These are phyloP conservation scores for Belgica antarctica DNA, from an alignment of 2,888 invertebrate species.

Conservation along the genomic window DNA sequence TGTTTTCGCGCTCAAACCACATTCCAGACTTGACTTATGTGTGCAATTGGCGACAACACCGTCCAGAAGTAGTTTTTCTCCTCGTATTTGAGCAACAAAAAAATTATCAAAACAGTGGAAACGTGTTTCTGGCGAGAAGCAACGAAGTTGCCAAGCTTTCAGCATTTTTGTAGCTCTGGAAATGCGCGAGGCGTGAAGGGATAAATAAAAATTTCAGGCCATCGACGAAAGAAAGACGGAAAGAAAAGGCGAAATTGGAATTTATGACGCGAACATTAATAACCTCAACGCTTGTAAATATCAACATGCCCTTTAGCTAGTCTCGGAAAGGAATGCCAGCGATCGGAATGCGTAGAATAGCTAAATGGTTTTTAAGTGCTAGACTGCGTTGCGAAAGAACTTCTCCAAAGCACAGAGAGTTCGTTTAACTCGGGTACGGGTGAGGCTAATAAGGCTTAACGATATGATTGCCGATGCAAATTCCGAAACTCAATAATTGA, in stretches of 20 bases:
- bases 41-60: constrained; percentile 19
- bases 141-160: constrained; percentile 20
- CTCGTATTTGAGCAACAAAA: neutral
- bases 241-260: constrained; percentile 41
- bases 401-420: constrained; percentile 31
- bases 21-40: constrained; percentile 28
- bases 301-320: neutral
- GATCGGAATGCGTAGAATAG: constrained; percentile 38
- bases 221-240: constrained; percentile 32
- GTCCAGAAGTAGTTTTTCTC: neutral
- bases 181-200: neutral
- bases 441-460: neutral
- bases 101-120: constrained; percentile 38
- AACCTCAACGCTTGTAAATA: neutral
- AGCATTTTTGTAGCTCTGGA: neutral
- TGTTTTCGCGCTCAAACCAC: constrained; percentile 18
- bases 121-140: constrained; percentile 25
- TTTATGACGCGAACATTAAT: constrained; percentile 40
- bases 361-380: constrained; percentile 42
- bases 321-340: neutral
- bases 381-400: neutral
- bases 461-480: neutral
- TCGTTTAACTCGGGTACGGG: constrained; percentile 32
- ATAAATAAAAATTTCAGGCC: neutral
- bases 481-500: neutral